phyloP scores from a whole-genome alignment of 2,888 invertebrate genomes.

The Keiferia lycopersicella region DNA sequence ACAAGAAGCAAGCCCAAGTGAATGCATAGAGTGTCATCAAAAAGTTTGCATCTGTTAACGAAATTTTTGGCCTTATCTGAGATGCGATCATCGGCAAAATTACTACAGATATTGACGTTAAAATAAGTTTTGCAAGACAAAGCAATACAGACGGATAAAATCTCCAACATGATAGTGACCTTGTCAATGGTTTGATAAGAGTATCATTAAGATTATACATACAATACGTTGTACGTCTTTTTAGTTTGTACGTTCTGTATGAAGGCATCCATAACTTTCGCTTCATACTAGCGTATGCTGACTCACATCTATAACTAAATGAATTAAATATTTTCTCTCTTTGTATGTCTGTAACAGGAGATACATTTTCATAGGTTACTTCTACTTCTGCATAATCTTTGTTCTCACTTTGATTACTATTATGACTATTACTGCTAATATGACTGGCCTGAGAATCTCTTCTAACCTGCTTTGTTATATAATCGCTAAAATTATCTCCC shows the following conservation, averaged over 20 bases:
- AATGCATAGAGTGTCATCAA: slow-evolving; percentile 70
- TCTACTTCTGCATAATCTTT: slow-evolving; percentile 66
- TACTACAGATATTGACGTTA: slow-evolving; percentile 61
- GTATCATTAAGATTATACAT: slow-evolving; percentile 70
- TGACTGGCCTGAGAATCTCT: slow-evolving; percentile 54
- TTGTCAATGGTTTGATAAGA: slow-evolving; percentile 69
- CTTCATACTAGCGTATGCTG: slow-evolving; percentile 62
- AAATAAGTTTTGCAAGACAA: slow-evolving; percentile 59
- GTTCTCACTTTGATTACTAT: slow-evolving; percentile 49
- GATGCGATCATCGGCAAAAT: slow-evolving; percentile 65
- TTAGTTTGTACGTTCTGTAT: slow-evolving; percentile 66
- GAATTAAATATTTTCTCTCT: slow-evolving; percentile 72
- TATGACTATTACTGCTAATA: slow-evolving; percentile 31
- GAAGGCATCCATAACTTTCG: slow-evolving; percentile 70
- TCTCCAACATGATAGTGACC: slow-evolving; percentile 69
- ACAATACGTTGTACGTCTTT: slow-evolving; percentile 58
- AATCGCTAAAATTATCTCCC: slow-evolving; percentile 75
- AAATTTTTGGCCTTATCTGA: slow-evolving; percentile 62
- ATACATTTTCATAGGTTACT: slow-evolving; percentile 68
- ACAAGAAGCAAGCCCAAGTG: slow-evolving; percentile 73
- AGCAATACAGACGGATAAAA: slow-evolving; percentile 73
- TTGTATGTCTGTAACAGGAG: slow-evolving; percentile 70
- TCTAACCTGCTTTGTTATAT: slow-evolving; percentile 68
- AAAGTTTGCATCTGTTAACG: slow-evolving; percentile 65
- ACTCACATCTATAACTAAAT: slow-evolving; percentile 69